Evolutionary conservation across 2,797 vertebrate genomes (phyloP).

Genomic region (Peromyscus melanophrys): DNA sequence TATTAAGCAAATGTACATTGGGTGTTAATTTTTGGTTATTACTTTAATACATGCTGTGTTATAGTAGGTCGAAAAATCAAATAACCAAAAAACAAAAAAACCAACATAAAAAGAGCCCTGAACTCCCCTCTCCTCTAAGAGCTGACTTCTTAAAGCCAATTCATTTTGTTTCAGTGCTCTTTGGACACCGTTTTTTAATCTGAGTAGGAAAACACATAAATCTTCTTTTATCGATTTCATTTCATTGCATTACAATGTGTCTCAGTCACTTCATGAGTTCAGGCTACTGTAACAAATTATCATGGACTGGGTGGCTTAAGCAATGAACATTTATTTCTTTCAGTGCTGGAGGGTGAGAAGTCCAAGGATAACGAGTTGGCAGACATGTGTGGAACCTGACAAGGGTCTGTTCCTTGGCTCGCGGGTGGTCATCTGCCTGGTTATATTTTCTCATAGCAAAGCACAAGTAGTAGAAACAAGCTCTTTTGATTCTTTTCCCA

Average conservation of each 20-base stretch:
- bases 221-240: background rate
- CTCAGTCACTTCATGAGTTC: background rate
- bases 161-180: background rate
- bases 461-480: background rate
- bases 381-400: background rate
- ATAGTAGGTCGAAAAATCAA: background rate
- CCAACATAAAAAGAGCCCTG: background rate
- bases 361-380: background rate
- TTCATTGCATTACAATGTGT: background rate
- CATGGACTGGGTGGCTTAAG: background rate
- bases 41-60: background rate
- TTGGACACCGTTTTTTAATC: background rate
- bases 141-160: background rate
- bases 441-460: background rate
- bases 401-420: background rate
- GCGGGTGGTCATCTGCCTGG: background rate
- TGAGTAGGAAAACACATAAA: background rate
- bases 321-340: constrained; percentile 33
- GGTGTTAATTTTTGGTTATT: background rate
- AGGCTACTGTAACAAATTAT: background rate
- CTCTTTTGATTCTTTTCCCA: background rate
- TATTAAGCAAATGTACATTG: background rate
- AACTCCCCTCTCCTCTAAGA: background rate
- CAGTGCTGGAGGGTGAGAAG: background rate
- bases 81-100: background rate